Percentiles rank a stretch among this genome's conserved stretches.
Evolutionary conservation across 1,140 invertebrate genomes (phyloP).

Genomic region (Drosophila triauraria): DNA sequence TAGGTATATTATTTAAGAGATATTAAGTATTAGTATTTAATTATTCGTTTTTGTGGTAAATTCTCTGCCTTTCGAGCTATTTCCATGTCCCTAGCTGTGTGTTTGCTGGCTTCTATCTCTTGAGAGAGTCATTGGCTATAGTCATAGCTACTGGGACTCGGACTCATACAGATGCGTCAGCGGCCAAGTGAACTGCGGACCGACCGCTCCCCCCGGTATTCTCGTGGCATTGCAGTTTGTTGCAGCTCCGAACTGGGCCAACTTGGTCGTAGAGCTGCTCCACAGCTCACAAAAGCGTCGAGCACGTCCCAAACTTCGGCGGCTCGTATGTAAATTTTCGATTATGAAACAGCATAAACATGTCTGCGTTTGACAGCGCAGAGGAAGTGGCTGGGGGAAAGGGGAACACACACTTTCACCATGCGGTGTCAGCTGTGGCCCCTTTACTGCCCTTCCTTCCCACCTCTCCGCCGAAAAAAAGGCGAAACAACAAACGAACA

Average conservation of each 20-base stretch:
- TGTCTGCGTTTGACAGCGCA: constrained; percentile 49
- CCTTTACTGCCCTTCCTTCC: constrained; percentile 26
- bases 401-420: constrained; percentile 67
- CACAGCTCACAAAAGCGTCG: constrained; percentile 16
- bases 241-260: constrained; percentile 46
- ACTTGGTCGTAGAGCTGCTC: constrained; percentile 22
- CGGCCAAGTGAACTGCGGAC: constrained; percentile 43
- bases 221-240: constrained; percentile 45
- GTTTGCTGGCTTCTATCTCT: constrained; percentile 25
- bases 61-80: not conserved
- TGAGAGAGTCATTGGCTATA: not conserved
- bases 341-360: constrained; percentile 78
- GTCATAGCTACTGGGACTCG: constrained; percentile 1
- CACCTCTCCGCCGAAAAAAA: constrained; percentile 32
- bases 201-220: not conserved
- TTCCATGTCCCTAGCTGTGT: constrained; percentile 2
- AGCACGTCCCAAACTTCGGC: constrained; percentile 24
- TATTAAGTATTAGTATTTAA: not conserved
- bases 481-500: constrained; percentile 68
- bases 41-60: too few relatives aligned
- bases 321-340: constrained; percentile 76
- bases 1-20: too few relatives aligned
- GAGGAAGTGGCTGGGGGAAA: not conserved
- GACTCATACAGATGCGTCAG: constrained; percentile 25
- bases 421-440: constrained; percentile 66